A percentile compares a stretch with the other conserved stretches of the same genome.
These are phyloP conservation scores for Polypedilum vanderplanki DNA, from an alignment of 1,140 invertebrate species.

Conservation along the genomic window DNA sequence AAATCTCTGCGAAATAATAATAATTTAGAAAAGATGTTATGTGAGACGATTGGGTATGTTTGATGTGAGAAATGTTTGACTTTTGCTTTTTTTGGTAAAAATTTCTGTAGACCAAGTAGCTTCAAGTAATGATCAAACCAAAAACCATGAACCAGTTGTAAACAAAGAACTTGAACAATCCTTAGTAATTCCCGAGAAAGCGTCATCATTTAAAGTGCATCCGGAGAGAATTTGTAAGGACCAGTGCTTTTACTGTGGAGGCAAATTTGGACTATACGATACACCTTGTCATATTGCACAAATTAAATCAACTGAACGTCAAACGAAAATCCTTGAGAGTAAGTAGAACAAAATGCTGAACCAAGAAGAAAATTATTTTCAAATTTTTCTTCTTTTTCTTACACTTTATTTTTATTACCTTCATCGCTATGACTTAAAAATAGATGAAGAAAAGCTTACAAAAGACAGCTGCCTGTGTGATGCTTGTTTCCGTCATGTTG, in stretches of 20 bases:
- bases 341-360: slow-evolving; percentile 29
- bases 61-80: slow-evolving; percentile 17
- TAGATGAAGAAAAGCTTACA: slow-evolving; percentile 66
- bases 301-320: slow-evolving; percentile 68
- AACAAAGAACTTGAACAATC: slow-evolving; percentile 56
- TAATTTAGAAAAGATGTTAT: background rate
- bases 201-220: slow-evolving; percentile 76
- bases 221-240: slow-evolving; percentile 69
- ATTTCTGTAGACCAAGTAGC: slow-evolving; percentile 27
- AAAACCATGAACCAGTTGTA: slow-evolving; percentile 38
- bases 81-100: slow-evolving; percentile 25
- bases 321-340: slow-evolving; percentile 67
- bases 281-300: slow-evolving; percentile 79
- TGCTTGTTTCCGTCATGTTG: slow-evolving; percentile 74
- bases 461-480: slow-evolving; percentile 77
- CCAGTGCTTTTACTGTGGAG: slow-evolving; percentile 76
- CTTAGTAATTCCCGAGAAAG: slow-evolving; percentile 76
- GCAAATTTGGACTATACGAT: slow-evolving; percentile 75
- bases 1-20: background rate
- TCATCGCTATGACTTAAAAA: background rate
- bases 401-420: too few relatives aligned
- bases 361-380: background rate
- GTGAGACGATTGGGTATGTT: background rate
- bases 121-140: slow-evolving; percentile 25
- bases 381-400: slow-evolving; percentile 27